Base-by-base conservation (phyloP, 1,140 invertebrate species). In the Paraescarpia echinospica region DNA sequence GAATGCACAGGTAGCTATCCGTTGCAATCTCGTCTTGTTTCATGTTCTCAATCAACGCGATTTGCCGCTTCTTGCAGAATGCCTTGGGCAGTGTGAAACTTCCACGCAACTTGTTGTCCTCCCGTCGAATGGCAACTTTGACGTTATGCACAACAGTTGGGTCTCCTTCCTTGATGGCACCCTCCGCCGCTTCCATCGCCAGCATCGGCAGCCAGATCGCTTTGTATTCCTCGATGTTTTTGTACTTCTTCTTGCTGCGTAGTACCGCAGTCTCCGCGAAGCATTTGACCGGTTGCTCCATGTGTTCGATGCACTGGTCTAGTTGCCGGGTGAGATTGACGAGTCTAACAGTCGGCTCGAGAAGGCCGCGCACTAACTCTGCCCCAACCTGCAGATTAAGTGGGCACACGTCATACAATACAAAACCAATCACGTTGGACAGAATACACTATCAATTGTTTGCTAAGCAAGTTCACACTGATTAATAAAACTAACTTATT, bases 331-430 rank as follows among this genome's bases (percentile, higher is more conserved):
- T 95, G 14, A 96, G 91, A 91, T 93, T 94, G 1, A 95, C 33
- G 31, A 96, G 94, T 92, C 95, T 94, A 33, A 96, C 91, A 6
- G 92, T 93, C 27, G 95, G 95, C 1, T 91, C 91, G 33, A 95
- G 91, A 4, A 95, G 59, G 27, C 95, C 94, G 34, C 94, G 92
- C 59, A 77, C 59, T 27, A 77, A 31, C 59, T 77, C 59, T 77
- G 35, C 33, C 59, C 27, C 94, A 90, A 18, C 93, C 91, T 9
- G 93, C 93, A 27, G 93, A 93, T 14, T 77, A 6, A 77, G 59
- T 31, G 2, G 59, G 22, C n/a, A n/a, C n/a, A n/a, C n/a, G n/a
- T n/a, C n/a, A n/a, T n/a, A n/a, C n/a, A n/a, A n/a, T n/a, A n/a
- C n/a, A n/a, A n/a, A n/a, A n/a, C n/a, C n/a, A n/a, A n/a, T n/a